Percentiles rank a stretch among this genome's conserved stretches.
These are phyloP conservation scores for Drosophila nannoptera DNA, from an alignment of 1,140 invertebrate species.

Conservation along the genomic window DNA sequence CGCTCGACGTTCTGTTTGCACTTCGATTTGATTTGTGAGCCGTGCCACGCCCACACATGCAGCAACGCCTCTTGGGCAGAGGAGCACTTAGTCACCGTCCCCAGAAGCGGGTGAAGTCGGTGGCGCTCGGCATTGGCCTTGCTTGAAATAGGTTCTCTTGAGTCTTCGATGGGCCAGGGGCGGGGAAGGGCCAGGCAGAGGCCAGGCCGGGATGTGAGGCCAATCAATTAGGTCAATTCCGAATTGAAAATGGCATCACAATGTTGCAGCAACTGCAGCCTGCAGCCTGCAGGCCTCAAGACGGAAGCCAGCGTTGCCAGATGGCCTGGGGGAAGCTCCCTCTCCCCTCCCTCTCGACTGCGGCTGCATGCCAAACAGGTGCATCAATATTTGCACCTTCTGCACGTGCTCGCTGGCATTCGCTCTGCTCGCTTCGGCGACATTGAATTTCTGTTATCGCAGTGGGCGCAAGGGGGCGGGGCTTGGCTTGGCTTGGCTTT, in stretches of 20 bases:
- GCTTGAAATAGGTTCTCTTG: conserved; percentile 44
- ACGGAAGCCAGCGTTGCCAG: neutral
- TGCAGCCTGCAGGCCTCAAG: too few species aligned
- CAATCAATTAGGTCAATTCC: conserved; percentile 57
- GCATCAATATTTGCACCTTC: conserved; percentile 39
- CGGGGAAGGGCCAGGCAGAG: neutral
- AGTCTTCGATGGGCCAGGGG: conserved; percentile 25
- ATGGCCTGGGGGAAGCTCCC: too few species aligned
- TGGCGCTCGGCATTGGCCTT: conserved; percentile 38
- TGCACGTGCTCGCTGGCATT: conserved; percentile 26
- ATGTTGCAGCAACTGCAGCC: conserved; percentile 13
- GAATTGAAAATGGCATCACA: conserved; percentile 30
- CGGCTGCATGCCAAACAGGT: conserved; percentile 13
- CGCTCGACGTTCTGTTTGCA: conserved; percentile 22
- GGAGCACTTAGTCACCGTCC: conserved; percentile 46
- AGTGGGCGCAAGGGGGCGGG: neutral
- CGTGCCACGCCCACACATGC: conserved; percentile 9
- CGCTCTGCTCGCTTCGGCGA: conserved; percentile 32
- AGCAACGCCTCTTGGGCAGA: conserved; percentile 14
- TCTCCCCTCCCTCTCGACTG: too few species aligned
- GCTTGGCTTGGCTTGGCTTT: too few species aligned
- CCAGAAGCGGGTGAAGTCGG: conserved; percentile 6
- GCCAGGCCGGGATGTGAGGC: neutral
- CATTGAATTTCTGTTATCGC: conserved; percentile 68
- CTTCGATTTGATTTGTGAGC: conserved; percentile 14